Conservation (phyloP, 1,140 invertebrate species). For the Drosophila pallidifrons region DNA sequence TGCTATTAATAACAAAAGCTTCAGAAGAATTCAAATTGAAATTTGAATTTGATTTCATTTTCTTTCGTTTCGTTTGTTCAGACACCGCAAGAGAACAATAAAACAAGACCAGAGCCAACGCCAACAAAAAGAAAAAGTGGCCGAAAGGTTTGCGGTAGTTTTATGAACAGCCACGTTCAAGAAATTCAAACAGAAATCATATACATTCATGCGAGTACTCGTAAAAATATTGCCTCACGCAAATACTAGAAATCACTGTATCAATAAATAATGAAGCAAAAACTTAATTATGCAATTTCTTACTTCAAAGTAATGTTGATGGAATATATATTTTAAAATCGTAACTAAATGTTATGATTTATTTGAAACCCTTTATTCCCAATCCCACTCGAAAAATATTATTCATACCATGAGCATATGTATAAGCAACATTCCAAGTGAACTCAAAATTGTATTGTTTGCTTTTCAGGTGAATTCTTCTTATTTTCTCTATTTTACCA, state of each 20-base stretch:
- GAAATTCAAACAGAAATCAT: conserved; percentile 11
- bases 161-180: conserved; percentile 40
- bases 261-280: conserved; percentile 11
- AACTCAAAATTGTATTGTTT: conserved; percentile 22
- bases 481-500: background rate
- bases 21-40: conserved; percentile 71
- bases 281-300: background rate
- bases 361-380: background rate
- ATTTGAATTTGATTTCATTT: conserved; percentile 43
- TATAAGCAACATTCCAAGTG: background rate
- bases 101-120: conserved; percentile 40
- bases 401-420: background rate
- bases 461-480: conserved; percentile 8
- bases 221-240: background rate
- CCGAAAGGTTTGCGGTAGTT: conserved; percentile 65
- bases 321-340: background rate
- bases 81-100: conserved; percentile 76
- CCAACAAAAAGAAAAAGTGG: conserved; percentile 43
- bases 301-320: conserved; percentile 10
- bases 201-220: background rate
- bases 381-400: conserved; percentile 9
- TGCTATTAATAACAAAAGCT: conserved; percentile 82
- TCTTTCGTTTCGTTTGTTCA: conserved; percentile 66
- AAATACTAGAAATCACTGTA: conserved; percentile 15
- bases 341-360: conserved; percentile 1